A percentile compares a stretch with the other conserved stretches of the same genome.
phyloP scores from a whole-genome alignment of 2,113 vertebrate genomes.

The Parus major region DNA sequence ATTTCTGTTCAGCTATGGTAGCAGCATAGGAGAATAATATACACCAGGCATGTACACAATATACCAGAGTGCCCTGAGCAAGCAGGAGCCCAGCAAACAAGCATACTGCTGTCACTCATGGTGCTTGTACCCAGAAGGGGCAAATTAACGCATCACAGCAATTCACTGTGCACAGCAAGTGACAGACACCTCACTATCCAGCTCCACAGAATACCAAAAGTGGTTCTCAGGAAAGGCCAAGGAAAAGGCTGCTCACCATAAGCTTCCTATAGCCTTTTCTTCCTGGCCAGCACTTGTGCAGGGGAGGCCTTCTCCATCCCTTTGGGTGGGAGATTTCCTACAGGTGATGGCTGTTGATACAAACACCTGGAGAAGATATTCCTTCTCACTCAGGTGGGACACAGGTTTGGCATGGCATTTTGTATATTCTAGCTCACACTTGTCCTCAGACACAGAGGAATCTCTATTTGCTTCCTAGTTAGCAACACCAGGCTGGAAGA shows the following conservation, averaged over 20 bases:
- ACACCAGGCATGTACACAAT: fast-evolving
- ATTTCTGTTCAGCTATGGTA: background rate
- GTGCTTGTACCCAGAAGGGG: background rate
- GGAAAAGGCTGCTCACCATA: background rate
- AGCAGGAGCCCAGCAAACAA: background rate
- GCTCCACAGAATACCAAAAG: background rate
- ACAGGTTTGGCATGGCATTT: background rate
- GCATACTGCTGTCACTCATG: background rate
- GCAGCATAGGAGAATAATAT: background rate
- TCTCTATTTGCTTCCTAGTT: background rate
- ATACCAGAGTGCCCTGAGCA: background rate
- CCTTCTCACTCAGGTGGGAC: background rate
- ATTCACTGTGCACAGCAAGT: background rate
- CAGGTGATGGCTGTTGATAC: background rate
- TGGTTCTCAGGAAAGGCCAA: background rate
- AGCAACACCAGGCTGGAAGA: background rate
- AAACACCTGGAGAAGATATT: background rate
- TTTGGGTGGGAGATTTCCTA: background rate
- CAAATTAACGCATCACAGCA: background rate
- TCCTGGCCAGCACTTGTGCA: background rate
- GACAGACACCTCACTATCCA: fast-evolving
- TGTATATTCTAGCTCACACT: background rate
- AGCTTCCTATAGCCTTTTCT: background rate
- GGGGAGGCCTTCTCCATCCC: background rate
- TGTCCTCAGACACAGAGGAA: background rate